A percentile compares a stretch with the other conserved stretches of the same genome.
Evolutionary conservation across 2,113 vertebrate species (phyloP).

Genomic region (Oriolus oriolus): DNA sequence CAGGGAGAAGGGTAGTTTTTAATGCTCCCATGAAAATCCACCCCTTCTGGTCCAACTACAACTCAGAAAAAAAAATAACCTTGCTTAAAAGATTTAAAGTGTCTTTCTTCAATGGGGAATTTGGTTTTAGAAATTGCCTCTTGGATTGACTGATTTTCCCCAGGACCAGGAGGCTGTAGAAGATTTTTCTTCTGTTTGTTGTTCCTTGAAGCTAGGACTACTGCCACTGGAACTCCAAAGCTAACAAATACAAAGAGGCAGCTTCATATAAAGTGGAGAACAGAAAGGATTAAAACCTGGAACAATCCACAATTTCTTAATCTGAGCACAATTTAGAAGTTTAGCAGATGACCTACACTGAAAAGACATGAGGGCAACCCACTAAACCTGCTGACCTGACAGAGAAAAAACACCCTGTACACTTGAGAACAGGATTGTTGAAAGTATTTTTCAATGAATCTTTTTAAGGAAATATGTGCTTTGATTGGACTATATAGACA

Average conservation of each 20-base stretch:
- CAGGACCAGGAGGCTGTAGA: neutral
- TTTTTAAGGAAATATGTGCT: neutral
- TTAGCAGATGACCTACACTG: neutral
- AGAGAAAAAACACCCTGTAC: neutral
- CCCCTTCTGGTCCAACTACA: neutral
- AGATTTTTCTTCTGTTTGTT: neutral
- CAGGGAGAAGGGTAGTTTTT: neutral
- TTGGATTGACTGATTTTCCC: neutral
- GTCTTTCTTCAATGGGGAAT: neutral
- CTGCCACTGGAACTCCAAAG: neutral
- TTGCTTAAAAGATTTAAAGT: neutral
- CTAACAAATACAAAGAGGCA: neutral
- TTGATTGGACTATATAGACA: neutral
- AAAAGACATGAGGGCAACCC: neutral
- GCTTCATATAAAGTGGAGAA: neutral
- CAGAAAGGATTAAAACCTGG: neutral
- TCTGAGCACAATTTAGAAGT: neutral
- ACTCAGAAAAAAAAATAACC: neutral
- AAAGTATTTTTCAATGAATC: neutral
- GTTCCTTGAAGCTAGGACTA: neutral
- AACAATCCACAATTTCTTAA: neutral
- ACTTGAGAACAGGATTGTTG: neutral
- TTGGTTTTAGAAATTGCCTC: neutral
- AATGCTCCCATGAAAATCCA: neutral
- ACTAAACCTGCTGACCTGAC: neutral